Base-by-base conservation (phyloP, 2,888 invertebrate genomes). In the Cryptus armator region DNA sequence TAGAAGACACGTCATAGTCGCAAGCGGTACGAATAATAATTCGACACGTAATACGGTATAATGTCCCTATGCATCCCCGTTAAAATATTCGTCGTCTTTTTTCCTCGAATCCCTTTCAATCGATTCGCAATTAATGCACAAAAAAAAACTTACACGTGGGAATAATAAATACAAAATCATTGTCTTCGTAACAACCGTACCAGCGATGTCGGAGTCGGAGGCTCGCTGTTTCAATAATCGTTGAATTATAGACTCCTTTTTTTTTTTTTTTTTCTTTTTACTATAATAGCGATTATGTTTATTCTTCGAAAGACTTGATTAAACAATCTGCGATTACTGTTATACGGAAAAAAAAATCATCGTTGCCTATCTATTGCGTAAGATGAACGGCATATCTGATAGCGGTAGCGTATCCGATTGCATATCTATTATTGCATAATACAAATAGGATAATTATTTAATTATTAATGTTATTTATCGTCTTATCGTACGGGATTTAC, bases 21-120 rank as follows among this genome's bases (percentile, higher is more conserved):
- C 75, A 66, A 79, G 44, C 44, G 68, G 51, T 43, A 66, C 32
- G 62, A 80, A 80, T 71, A 53, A 76, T 66, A 59, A 81, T 77
- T 56, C 67, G 14, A 14, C 24, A 29, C 32, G 56, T 19, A 24
- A 32, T 51, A 79, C 64, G 53, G 46, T 72, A 72, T 24, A 24
- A 53, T 3, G 46, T 46, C 4, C 51, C 62, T 12, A n/a, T 68
- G 48, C 48, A 81, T 68, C 44, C 16, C 53, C 43, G 70, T 80
- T 80, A 14, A 71, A 64, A 37, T 19, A 51, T 70, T 44, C 24
- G 46, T n/a, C 14, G 37, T 5, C 7, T 37, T 37, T 37, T 37
- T 1, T 19, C 44, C 32, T 7, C 62, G 16, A 24, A 16, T 62
- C 24, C 24, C 32, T 59, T 59, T 59, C 48, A 32, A 68, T 68